Percentiles rank a stretch among this genome's conserved stretches.
Evolutionary conservation across 2,797 vertebrate species (phyloP).

Genomic region (Xiphophorus birchmanni): DNA sequence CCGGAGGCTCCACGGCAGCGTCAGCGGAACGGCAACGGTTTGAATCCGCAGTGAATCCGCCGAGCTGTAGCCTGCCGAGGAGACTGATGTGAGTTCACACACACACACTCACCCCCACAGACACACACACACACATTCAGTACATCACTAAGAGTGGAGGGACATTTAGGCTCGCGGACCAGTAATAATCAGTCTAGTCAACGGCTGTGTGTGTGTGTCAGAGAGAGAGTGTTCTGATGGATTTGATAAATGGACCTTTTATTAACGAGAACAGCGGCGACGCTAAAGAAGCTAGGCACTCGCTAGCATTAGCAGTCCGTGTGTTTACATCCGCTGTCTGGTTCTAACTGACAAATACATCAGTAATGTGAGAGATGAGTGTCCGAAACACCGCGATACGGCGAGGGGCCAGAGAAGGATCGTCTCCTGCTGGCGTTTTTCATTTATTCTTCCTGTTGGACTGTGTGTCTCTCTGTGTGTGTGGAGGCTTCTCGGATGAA

Average conservation of each 20-base stretch:
- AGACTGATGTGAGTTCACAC: conserved; percentile 69
- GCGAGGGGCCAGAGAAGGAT: background rate
- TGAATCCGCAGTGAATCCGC: conserved; percentile 53
- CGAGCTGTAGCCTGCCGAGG: conserved; percentile 56
- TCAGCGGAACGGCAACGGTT: conserved; percentile 55
- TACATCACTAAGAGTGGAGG: background rate
- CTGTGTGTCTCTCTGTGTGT: background rate
- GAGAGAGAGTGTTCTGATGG: background rate
- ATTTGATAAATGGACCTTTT: background rate
- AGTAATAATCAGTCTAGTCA: background rate
- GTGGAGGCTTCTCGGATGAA: background rate
- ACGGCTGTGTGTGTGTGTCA: conserved; percentile 17
- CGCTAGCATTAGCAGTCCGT: conserved; percentile 28
- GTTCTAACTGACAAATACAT: background rate
- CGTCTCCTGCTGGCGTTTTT: background rate
- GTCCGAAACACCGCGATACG: conserved; percentile 1
- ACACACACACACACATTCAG: background rate
- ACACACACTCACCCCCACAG: background rate
- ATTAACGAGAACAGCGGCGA: background rate
- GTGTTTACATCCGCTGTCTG: conserved; percentile 40
- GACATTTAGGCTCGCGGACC: background rate
- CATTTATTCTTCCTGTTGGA: background rate
- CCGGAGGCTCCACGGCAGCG: conserved; percentile 48
- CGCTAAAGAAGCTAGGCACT: conserved; percentile 37
- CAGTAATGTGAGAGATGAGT: background rate